Percentiles rank a stretch among this genome's conserved stretches.
phyloP scores from a whole-genome alignment of 2,797 vertebrate species.

The Tinamus major region DNA sequence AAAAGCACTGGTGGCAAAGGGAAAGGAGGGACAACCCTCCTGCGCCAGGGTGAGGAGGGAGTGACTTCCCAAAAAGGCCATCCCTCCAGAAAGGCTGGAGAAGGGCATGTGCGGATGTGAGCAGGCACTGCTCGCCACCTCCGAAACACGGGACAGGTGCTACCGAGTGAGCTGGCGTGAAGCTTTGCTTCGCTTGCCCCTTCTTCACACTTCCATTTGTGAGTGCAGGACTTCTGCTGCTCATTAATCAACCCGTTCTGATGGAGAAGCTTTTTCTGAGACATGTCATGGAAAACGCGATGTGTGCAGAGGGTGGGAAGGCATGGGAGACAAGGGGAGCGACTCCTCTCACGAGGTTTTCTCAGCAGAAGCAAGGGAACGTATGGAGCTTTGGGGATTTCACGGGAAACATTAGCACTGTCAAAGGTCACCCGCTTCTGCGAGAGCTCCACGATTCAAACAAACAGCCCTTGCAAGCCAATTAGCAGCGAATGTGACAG shows the following conservation, averaged over 20 bases:
- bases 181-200: constrained; percentile 18
- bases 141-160: constrained; percentile 13
- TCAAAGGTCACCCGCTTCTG: constrained; percentile 69
- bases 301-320: neutral
- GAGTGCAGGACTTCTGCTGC: neutral
- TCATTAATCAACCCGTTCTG: constrained; percentile 49
- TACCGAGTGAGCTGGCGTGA: neutral
- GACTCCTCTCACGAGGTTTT: constrained; percentile 59
- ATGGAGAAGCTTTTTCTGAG: constrained; percentile 8
- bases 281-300: neutral
- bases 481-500: constrained; percentile 69
- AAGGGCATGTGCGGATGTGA: neutral
- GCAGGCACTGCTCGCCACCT: neutral
- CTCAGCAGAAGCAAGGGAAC: constrained; percentile 53
- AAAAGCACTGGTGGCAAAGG: no score
- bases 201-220: constrained; percentile 22
- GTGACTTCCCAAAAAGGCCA: neutral
- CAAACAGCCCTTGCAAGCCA: constrained; percentile 59
- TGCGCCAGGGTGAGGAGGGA: no score
- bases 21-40: no score
- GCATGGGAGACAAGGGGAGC: constrained; percentile 25
- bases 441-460: constrained; percentile 70
- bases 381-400: constrained; percentile 63
- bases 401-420: constrained; percentile 69
- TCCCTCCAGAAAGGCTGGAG: neutral